Conservation (phyloP, 2,113 vertebrate genomes). For the Oceanites oceanicus region DNA sequence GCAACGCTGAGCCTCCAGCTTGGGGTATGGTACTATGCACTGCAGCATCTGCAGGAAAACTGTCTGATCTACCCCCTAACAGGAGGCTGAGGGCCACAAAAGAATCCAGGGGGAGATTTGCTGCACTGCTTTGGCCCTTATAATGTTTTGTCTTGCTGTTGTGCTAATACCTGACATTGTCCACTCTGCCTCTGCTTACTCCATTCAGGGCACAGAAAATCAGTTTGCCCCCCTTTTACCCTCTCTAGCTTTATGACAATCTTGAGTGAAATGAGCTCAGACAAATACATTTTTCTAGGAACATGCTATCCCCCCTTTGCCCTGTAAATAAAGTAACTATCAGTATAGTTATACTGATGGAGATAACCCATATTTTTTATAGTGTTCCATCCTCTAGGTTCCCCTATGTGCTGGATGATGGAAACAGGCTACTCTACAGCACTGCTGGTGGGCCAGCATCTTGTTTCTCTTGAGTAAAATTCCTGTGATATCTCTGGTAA, state of each 20-base stretch:
- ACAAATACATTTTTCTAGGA: background rate
- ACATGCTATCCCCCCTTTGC: fast-evolving
- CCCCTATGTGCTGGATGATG: background rate
- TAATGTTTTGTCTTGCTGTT: background rate
- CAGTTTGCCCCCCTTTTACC: background rate
- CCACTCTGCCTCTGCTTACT: background rate
- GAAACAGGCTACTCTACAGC: background rate
- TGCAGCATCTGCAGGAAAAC: background rate
- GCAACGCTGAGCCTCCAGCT: background rate
- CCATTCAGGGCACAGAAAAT: background rate
- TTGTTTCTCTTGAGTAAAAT: background rate
- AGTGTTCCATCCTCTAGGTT: background rate
- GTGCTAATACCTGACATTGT: background rate
- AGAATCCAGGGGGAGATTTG: background rate
- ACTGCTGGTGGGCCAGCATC: background rate
- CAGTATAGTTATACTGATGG: background rate
- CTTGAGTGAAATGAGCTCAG: background rate
- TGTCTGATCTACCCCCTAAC: background rate
- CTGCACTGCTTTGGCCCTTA: background rate
- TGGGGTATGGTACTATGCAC: background rate
- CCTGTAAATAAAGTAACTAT: background rate
- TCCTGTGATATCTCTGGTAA: background rate
- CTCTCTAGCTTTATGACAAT: background rate
- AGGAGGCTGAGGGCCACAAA: background rate
- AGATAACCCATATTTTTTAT: background rate